Evolutionary conservation across 2,113 vertebrate genomes (phyloP), one percentile per base, ranked within the genome.

Genomic region (Cyanoramphus novaezelandiae): DNA sequence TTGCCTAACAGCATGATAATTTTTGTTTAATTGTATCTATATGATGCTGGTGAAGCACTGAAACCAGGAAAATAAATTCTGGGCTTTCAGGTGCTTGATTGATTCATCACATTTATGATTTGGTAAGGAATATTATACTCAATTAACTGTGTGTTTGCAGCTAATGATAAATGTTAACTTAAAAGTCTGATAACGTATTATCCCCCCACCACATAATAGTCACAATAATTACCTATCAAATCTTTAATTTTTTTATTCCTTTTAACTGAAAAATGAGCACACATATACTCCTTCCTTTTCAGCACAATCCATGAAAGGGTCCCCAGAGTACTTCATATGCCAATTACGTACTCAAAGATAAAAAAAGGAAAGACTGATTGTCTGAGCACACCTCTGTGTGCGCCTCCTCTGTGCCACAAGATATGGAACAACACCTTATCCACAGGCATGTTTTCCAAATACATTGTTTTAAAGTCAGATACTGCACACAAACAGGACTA

Each of bases 81-180:
- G 17, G 7, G 31, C 37, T 94, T 90, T 92, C 52, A 91, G 62
- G 92, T 33, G 88, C 53, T 78, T 62, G 91, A 97, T 52, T 74
- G 89, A 97, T 93, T 90, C 81, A 97, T 95, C 78, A 91, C 13
- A 6, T 93, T 94, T 92, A 97, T 76, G 69, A 70, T 94, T 92
- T 90, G 57, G 11, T 47, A 91, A 94, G 53, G 47, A 95, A 89
- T 60, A 95, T 90, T 94, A 91, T 75, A 85, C 33, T 78, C 39
- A 18, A 91, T 94, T 96, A 97, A 93, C 90, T 78, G 53, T 78
- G 71, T 92, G 95, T 97, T 97, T 97, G 70, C 80, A 95, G 80
- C 86, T 93, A 96, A 96, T 97, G 77, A 93, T n/a, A 79, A 83
- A 89, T 20, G 93, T 93, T 86, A 96, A 86, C 70, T 97, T 95